Base-by-base conservation (phyloP, 1,140 invertebrate species). In the Pseudachorutes palmiensis region DNA sequence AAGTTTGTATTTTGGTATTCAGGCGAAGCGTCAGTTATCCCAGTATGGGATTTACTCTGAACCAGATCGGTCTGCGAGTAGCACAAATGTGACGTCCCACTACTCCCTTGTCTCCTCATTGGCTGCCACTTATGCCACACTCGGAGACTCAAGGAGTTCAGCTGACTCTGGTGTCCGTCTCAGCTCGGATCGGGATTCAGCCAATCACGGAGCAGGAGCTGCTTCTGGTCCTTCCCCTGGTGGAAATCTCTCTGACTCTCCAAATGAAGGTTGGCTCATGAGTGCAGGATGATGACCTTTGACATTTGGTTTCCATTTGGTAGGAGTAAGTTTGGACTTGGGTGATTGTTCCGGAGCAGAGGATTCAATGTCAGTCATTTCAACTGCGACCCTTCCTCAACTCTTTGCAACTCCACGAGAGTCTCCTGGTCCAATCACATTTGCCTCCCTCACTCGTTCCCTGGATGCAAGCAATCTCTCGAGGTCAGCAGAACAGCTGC, bases 91-190 rank as follows among this genome's bases (percentile, higher is more conserved):
- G 24, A 71, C 65, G 2, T 71, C 70, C 26, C 72, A 74, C 66
- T 74, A 74, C 62, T 71, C 72, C 30, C 65, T 74, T 36, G 72
- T 70, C 55, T 74, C 72, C 22, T 70, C 70, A 28, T 61, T 70
- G 12, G 69, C 72, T 22, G 70, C 73, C 48, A 72, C 72, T 31
- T 72, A 74, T 59, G 70, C 82, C 76, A 74, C 79, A 79, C 59
- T 81, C 19, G 88, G 87, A 1, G 89, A 91, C 76, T 79, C 89
- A 48, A 89, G 89, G 63, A 91, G 88, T 74, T 90, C 88, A 74
- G 90, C 89, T n/a, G 90, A 92, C 77, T 90, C 88, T 24, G 90
- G 88, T 24, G 87, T 90, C 1, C 81, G 89, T 71, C 87, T 89
- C 60, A 90, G 87, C 76, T 91, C 88, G 72, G 89, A 92, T 75